phyloP scores from a whole-genome alignment of 2,113 vertebrate species.

The Quiscalus mexicanus region DNA sequence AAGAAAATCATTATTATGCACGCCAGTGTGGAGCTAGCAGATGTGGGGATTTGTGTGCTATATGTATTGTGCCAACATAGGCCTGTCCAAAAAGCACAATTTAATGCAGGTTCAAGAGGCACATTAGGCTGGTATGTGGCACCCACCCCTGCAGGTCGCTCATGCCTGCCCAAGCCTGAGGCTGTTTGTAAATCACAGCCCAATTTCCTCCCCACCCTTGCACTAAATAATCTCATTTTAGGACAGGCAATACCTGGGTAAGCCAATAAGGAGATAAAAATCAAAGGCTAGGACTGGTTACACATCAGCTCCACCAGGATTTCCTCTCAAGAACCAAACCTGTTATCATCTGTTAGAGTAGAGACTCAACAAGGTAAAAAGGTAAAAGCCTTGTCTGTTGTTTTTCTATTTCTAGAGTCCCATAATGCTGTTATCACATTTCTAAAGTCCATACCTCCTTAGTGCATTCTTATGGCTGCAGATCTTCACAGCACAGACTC shows the following conservation, averaged over 20 bases:
- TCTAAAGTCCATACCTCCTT: too few species aligned
- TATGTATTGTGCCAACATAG: neutral
- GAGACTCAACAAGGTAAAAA: too few species aligned
- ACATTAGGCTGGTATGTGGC: neutral
- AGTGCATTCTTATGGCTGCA: too few species aligned
- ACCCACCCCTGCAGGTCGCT: neutral
- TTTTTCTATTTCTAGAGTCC: too few species aligned
- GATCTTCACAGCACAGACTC: too few species aligned
- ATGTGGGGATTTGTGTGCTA: neutral
- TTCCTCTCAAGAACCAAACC: too few species aligned
- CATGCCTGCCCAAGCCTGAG: too few species aligned
- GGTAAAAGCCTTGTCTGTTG: neutral
- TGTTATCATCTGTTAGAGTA: neutral
- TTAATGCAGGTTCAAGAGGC: neutral
- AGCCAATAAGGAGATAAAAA: neutral
- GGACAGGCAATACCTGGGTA: neutral
- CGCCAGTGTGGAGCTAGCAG: neutral
- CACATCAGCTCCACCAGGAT: neutral
- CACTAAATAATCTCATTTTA: neutral
- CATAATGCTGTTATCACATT: too few species aligned
- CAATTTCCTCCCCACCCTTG: neutral
- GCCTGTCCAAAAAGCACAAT: neutral
- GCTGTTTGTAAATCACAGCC: neutral
- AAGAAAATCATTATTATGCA: neutral
- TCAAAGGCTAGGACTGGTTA: neutral